Evolutionary conservation across 2,113 vertebrate genomes (phyloP), one percentile per base, ranked within the genome.

Genomic region (Pollimyrus isidori): DNA sequence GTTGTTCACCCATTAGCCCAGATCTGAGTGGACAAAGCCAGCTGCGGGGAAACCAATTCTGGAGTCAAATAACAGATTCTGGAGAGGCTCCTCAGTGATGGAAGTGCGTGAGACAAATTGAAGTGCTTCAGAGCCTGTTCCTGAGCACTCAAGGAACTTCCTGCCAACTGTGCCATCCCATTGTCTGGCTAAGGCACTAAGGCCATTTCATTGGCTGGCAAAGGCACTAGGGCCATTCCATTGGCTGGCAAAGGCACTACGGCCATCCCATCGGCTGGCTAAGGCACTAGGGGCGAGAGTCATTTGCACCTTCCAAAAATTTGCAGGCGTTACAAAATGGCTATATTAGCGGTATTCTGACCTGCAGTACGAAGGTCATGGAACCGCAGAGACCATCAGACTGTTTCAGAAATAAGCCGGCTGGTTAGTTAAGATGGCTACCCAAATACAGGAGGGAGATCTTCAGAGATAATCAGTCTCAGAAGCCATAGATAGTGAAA

Each of bases 131-230:
- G 80, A 19, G 42, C 39, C 21, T 84, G 45, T 3, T 84, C 45
- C 7, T 19, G 42, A 46, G 80, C 45, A 10, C 80, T 10, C 42
- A 48, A 84, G 19, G 21, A 45, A 84, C 46, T 48, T 84, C 42
- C 80, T 4, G 23, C 42, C 30, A 82, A 17, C 76, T 19, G 48
- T 45, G 21, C 65, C 87, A 21, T 88, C 45, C 46, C 7, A 30
- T 49, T 49, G 87, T 65, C 65, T 88, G 53, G n/a, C 39, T 88
- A 50, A 88, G 30, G 62, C 87, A 50, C 45, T 42, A 48, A n/a
- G 26, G 45, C 45, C 45, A 46, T 46, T 7, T n/a, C 6, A 26
- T 49, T 49, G 87, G 87, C 62, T 76, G 53, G n/a, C 53, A 65
- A 50, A 88, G 19, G 62, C 87, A 73, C n/a, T 39, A 48, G 42